Percentiles rank a stretch among this genome's conserved stretches.
These are phyloP conservation scores for Scolopax bukidnonensis DNA, from an alignment of 2,797 vertebrate species.

Conservation along the genomic window DNA sequence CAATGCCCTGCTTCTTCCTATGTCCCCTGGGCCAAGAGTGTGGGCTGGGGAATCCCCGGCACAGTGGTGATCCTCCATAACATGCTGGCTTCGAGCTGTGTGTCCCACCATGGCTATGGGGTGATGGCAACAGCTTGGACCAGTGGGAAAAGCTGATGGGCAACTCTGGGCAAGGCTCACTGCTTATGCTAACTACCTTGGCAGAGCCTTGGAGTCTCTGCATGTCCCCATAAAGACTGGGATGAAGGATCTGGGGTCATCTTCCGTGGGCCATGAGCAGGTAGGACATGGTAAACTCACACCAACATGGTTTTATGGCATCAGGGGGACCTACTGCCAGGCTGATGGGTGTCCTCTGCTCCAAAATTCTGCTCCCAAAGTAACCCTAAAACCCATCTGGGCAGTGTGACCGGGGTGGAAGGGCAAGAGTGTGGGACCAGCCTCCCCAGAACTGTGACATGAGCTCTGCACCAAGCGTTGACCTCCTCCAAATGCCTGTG, in stretches of 20 bases:
- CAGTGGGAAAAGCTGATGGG: background rate
- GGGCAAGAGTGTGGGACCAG: background rate
- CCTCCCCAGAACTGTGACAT: rapidly evolving
- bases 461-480: background rate
- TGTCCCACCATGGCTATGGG: rapidly evolving
- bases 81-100: background rate
- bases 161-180: background rate
- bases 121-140: background rate
- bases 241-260: background rate
- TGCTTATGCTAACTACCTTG: background rate
- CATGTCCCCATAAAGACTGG: background rate
- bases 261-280: background rate
- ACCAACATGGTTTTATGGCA: rapidly evolving
- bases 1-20: background rate
- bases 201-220: background rate
- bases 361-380: background rate
- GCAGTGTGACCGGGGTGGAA: background rate
- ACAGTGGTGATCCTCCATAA: rapidly evolving
- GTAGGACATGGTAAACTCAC: background rate
- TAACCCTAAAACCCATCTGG: background rate
- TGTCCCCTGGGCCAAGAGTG: rapidly evolving
- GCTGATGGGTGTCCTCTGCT: background rate
- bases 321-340: background rate
- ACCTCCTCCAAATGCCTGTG: background rate
- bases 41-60: background rate